Evolutionary conservation across 2,113 vertebrate species (phyloP), one percentile per base, ranked within the genome.

Genomic region (Leiothrix lutea): DNA sequence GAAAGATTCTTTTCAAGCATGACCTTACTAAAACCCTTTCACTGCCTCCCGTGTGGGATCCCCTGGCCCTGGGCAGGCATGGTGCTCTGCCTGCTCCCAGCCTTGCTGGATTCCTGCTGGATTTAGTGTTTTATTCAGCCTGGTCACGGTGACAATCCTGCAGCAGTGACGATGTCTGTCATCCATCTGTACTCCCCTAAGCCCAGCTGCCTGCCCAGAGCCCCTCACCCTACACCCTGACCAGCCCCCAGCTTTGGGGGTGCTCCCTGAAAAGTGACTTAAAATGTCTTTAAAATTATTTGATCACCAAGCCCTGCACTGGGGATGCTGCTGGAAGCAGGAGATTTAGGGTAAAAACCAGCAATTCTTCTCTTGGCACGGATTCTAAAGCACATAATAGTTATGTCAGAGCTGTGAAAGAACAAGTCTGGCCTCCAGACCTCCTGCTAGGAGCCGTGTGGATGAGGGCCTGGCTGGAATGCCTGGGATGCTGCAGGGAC

Each of bases 1-100:
- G 58, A 80, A 28, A 58, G 38, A 80, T 95, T 91, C 80, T 95
- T 92, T 73, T 77, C 75, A 54, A 86, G 67, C 29, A 0, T 78
- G 89, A 91, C 93, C 80, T 86, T 45, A 23, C 58, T 62, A 8
- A 86, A 83, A 65, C 28, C 93, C 83, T 80, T 90, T 77, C 64
- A 8, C 0, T 73, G 80, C 58, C 48, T 86, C 15, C 74, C 31
- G 2, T 38, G 38, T 14, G 64, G 82, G 86, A 64, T 77, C 8
- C 61, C 86, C 70, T 6, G 14, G 67, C 56, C 33, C 14, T 2
- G 12, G 58, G 90, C 58, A 50, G 78, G 44, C 31, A 17, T 1
- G 2, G 69, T 4, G 72, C 64, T 62, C 84, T 71, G 77, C 44
- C 72, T 84, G 73, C 72, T 50, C 65, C 53, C 69, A 65, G 58